Conservation (phyloP, 2,797 vertebrate genomes). For the Taeniopygia guttata region DNA sequence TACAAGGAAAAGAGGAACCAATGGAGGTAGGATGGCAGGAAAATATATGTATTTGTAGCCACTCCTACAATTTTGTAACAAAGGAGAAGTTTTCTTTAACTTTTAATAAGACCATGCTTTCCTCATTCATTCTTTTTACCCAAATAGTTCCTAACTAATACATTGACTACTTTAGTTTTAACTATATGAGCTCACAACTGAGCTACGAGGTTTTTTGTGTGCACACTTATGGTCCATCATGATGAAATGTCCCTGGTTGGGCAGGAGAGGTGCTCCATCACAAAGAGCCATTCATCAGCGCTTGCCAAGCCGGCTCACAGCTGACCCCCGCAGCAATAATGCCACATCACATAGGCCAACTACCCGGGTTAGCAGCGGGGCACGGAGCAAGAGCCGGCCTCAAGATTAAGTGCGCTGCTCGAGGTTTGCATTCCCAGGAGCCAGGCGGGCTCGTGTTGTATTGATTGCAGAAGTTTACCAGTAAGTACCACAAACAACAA, state of each 20-base stretch:
- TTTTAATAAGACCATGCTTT: neutral
- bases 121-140: neutral
- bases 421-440: conserved; percentile 94
- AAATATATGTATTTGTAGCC: neutral
- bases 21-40: neutral
- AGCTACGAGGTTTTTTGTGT: conserved; percentile 80
- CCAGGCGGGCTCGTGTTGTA: conserved; percentile 89
- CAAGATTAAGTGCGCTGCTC: conserved; percentile 96
- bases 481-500: conserved; percentile 98
- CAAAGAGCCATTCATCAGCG: conserved; percentile 93
- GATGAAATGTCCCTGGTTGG: conserved; percentile 93
- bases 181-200: conserved; percentile 56
- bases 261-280: conserved; percentile 88
- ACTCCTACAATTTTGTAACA: neutral
- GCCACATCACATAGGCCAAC: conserved; percentile 97
- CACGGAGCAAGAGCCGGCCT: conserved; percentile 90
- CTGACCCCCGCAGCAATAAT: conserved; percentile 98
- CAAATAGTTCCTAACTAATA: neutral
- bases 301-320: conserved; percentile 86
- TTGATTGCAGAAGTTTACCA: conserved; percentile 98
- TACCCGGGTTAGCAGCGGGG: conserved; percentile 93
- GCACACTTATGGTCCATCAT: conserved; percentile 90
- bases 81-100: neutral
- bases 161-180: neutral
- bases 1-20: neutral